Conservation (phyloP, 2,888 invertebrate genomes). For the Philopedon plagiatum region DNA sequence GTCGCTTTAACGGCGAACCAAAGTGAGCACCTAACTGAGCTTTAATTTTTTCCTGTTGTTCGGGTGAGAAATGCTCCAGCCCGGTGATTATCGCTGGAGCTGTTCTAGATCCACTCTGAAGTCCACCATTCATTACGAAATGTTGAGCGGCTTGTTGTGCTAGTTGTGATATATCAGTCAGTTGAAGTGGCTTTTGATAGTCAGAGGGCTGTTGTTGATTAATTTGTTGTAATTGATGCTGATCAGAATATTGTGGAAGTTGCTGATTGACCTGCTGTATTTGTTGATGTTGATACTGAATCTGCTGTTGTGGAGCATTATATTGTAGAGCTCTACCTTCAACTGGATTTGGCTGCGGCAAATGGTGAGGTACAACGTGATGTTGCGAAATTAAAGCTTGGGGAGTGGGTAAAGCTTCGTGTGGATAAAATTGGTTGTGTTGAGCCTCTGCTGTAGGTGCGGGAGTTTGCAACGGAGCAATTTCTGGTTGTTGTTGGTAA, state of each 20-base stretch:
- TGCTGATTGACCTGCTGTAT: conserved; percentile 12
- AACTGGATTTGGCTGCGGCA: not conserved
- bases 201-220: conserved; percentile 8
- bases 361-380: conserved; percentile 22
- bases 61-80: conserved; percentile 66
- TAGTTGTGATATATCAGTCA: conserved; percentile 57
- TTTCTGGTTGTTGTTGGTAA: conserved; percentile 33
- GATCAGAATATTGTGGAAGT: not conserved
- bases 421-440: conserved; percentile 39
- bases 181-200: conserved; percentile 39
- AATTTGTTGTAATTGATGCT: not conserved
- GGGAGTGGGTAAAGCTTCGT: conserved; percentile 45
- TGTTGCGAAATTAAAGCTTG: conserved; percentile 32
- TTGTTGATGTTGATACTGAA: conserved; percentile 20
- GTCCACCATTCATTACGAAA: conserved; percentile 47
- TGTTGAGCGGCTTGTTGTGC: conserved; percentile 62
- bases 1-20: conserved; percentile 56
- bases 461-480: conserved; percentile 33
- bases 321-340: conserved; percentile 26
- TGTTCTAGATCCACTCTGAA: conserved; percentile 45
- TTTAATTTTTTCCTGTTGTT: conserved; percentile 67
- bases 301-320: conserved; percentile 10
- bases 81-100: conserved; percentile 66
- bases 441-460: conserved; percentile 27
- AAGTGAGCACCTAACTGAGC: conserved; percentile 63